Evolutionary conservation across 1,140 invertebrate genomes (phyloP), one percentile per base, ranked within the genome.

Genomic region (Rhagoletis zephyria): DNA sequence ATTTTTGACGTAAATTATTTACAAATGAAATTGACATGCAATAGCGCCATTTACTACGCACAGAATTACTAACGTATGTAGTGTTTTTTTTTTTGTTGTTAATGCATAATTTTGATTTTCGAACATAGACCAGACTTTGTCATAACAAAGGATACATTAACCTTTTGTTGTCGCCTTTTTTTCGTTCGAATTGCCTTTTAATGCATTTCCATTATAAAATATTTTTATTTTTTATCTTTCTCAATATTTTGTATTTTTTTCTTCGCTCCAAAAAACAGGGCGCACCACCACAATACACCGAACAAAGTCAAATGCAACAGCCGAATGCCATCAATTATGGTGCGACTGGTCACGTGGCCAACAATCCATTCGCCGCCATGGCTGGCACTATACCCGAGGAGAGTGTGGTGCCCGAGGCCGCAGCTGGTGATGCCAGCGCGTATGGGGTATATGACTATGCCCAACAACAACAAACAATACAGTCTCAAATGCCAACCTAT

Each of bases 331-430:
- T 91, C 90, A 93, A 90, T 88, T 93, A 94, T 87, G 94, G 94
- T 60, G 93, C 94, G 86, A 94, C 94, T 4, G 94, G 93, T 65
- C 94, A 94, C 88, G 94, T 95, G 77, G 93, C 94, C 85, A 95
- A 94, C 88, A 95, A 96, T 91, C 95, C 95, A 2, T 96, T 96
- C 91, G 94, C 95, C 16, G 85, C 90, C 87, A 90, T 87, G 61
- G 61, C 85, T 61, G 89, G 88, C 60, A 93, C 94, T 45, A 93
- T 94, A 77, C 91, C 90, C 16, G 93, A 94, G 87, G 95, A 95
- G 91, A 93, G 94, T 10, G 94, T 95, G 6, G 95, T 95, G 90
- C 95, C 95, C 0, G 94, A 94, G 70, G 91, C 95, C n/a, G 93
- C 94, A 87, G 93, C 10, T 70, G 87, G 59, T 56, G 77, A 16